Conservation (phyloP, 1,140 invertebrate species). For the Hycleus phaleratus region DNA sequence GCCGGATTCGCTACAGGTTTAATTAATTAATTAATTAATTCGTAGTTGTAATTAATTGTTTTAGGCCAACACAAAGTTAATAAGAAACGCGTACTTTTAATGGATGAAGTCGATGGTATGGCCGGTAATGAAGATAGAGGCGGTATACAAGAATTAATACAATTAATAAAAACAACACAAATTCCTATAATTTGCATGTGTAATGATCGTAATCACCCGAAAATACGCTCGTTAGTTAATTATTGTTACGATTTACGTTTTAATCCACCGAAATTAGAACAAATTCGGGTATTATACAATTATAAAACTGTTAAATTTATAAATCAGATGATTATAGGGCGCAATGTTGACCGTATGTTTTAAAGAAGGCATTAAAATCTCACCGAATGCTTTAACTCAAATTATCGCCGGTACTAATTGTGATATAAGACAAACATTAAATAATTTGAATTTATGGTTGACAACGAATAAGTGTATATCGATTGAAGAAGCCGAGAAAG, state of each 20-base stretch:
- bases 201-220: conserved; percentile 90
- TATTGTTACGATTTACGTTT: conserved; percentile 93
- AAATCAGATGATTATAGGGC: conserved; percentile 45
- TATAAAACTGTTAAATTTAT: background rate
- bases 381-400: conserved; percentile 65
- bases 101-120: conserved; percentile 99
- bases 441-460: conserved; percentile 75
- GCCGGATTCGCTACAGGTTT: conserved; percentile 28
- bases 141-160: conserved; percentile 90
- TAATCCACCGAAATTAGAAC: conserved; percentile 72
- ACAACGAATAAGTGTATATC: conserved; percentile 49
- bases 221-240: conserved; percentile 88
- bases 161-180: conserved; percentile 81
- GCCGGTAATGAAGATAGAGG: conserved; percentile 98
- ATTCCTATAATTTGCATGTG: conserved; percentile 98
- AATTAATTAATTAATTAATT: background rate
- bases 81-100: conserved; percentile 83
- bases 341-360: conserved; percentile 85
- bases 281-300: conserved; percentile 66
- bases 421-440: conserved; percentile 89
- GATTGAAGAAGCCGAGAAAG: conserved; percentile 44
- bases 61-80: conserved; percentile 20
- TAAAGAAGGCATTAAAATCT: conserved; percentile 85
- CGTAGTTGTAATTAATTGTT: too few relatives aligned
- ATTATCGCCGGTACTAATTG: conserved; percentile 85